Conservation (phyloP, 2,888 invertebrate species). For the Netelia inedita region DNA sequence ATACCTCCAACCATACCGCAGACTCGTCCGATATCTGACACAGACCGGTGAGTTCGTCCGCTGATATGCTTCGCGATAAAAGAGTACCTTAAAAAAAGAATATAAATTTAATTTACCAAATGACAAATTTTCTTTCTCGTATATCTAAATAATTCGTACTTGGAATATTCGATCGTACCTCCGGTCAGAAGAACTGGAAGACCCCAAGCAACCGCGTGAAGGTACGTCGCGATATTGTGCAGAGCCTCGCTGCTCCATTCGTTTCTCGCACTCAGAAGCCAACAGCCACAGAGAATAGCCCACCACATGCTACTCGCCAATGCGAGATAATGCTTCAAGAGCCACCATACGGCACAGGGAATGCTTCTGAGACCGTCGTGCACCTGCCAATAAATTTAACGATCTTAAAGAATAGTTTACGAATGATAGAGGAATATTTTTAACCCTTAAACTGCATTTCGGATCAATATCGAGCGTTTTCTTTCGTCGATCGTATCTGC, state of each 20-base stretch:
- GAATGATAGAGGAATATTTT: background rate
- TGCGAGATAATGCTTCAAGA: slow-evolving; percentile 92
- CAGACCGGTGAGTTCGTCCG: slow-evolving; percentile 92
- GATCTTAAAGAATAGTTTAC: background rate
- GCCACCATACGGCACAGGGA: slow-evolving; percentile 91
- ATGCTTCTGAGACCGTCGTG: slow-evolving; percentile 86
- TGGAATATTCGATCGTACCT: slow-evolving; percentile 82
- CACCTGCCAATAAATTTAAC: slow-evolving; percentile 70
- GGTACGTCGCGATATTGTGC: slow-evolving; percentile 93
- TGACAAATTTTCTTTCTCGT: background rate
- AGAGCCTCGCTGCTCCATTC: slow-evolving; percentile 98
- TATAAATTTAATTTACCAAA: background rate
- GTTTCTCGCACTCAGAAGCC: slow-evolving; percentile 95
- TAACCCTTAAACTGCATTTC: too few species aligned
- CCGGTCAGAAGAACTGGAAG: slow-evolving; percentile 94
- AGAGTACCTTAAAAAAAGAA: slow-evolving; percentile 86
- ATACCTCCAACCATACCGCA: slow-evolving; percentile 88
- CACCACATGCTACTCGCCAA: slow-evolving; percentile 95
- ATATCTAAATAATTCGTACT: background rate
- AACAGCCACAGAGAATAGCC: slow-evolving; percentile 94
- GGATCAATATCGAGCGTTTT: too few species aligned
- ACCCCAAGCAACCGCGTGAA: slow-evolving; percentile 96
- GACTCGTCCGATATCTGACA: slow-evolving; percentile 90
- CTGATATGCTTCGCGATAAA: slow-evolving; percentile 91
- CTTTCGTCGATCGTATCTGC: too few species aligned